phyloP scores from a whole-genome alignment of 2,888 invertebrate genomes.

The Macaria liturata region DNA sequence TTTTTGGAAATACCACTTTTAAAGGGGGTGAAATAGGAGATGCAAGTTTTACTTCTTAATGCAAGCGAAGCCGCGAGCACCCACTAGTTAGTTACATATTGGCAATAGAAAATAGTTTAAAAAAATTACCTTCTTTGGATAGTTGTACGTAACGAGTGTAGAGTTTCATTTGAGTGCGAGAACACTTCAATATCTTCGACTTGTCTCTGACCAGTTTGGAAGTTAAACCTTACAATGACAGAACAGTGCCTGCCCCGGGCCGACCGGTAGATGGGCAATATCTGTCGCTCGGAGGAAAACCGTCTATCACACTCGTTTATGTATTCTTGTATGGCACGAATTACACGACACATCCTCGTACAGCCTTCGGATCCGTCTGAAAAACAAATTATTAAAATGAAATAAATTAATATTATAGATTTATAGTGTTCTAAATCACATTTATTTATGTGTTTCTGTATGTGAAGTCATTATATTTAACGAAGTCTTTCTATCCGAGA shows the following conservation, averaged over 20 bases:
- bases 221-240: slow-evolving; percentile 89
- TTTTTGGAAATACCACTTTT: too few relatives aligned
- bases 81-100: too few relatives aligned
- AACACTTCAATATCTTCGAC: slow-evolving; percentile 96
- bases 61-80: too few relatives aligned
- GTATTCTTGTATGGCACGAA: slow-evolving; percentile 97
- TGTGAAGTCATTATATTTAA: too few relatives aligned
- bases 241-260: slow-evolving; percentile 95
- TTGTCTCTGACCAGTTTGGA: slow-evolving; percentile 93
- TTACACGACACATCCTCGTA: slow-evolving; percentile 93
- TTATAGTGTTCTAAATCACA: too few relatives aligned
- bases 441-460: too few relatives aligned
- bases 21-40: too few relatives aligned
- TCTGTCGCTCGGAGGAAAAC: slow-evolving; percentile 93
- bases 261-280: slow-evolving; percentile 94
- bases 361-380: slow-evolving; percentile 71
- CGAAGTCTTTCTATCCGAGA: too few relatives aligned
- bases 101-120: too few relatives aligned
- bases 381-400: too few relatives aligned
- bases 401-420: too few relatives aligned
- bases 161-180: slow-evolving; percentile 97
- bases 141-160: slow-evolving; percentile 92
- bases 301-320: slow-evolving; percentile 96
- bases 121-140: slow-evolving; percentile 85
- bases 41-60: too few relatives aligned